Evolutionary conservation across 2,113 vertebrate genomes (phyloP).

Genomic region (Sisor rabdophorus): DNA sequence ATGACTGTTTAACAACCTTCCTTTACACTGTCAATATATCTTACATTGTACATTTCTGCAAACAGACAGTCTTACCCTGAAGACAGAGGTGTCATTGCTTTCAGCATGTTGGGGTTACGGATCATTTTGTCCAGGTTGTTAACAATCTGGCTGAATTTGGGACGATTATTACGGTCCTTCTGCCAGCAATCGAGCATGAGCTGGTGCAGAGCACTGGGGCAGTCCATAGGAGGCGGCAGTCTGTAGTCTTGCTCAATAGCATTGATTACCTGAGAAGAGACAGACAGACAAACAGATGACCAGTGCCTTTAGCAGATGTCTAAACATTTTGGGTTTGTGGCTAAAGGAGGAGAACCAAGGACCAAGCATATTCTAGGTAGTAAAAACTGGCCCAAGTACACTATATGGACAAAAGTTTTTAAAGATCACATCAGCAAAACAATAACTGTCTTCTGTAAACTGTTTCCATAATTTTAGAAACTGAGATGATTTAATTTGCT

Average conservation of each 20-base stretch:
- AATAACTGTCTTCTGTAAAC: too few relatives aligned
- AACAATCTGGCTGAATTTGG: constrained; percentile 95
- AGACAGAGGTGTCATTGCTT: constrained; percentile 93
- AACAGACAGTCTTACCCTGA: constrained; percentile 76
- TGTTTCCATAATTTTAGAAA: too few relatives aligned
- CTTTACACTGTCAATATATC: neutral
- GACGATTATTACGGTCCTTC: constrained; percentile 93
- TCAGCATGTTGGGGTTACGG: constrained; percentile 93
- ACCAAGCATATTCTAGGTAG: too few relatives aligned
- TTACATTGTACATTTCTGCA: neutral
- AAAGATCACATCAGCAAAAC: too few relatives aligned
- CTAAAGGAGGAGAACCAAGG: neutral
- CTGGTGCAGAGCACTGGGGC: constrained; percentile 92
- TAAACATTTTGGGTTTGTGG: constrained; percentile 38
- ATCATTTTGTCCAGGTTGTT: constrained; percentile 99
- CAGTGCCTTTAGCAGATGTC: constrained; percentile 36
- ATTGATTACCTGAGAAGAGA: constrained; percentile 85
- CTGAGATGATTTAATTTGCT: too few relatives aligned
- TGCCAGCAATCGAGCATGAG: constrained; percentile 99
- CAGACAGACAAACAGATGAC: constrained; percentile 56
- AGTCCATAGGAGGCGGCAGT: constrained; percentile 95
- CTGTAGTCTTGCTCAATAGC: constrained; percentile 97
- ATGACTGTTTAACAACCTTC: neutral
- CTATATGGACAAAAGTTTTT: too few relatives aligned
- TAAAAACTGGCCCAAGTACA: neutral